Conservation (phyloP, 2,797 vertebrate species). For the Paratrypauchen microcephalus region DNA sequence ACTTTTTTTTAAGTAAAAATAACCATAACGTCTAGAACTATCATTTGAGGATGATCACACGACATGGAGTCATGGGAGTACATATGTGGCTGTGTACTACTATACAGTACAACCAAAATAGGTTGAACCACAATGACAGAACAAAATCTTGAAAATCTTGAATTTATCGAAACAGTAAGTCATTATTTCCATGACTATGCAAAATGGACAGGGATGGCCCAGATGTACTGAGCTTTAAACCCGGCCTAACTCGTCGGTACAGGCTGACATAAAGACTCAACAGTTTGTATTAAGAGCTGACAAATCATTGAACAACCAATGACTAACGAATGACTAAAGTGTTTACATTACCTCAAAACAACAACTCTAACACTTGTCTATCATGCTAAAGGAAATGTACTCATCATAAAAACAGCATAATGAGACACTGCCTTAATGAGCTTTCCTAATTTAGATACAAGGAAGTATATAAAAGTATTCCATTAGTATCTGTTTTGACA, state of each 20-base stretch:
- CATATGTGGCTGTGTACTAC: no score
- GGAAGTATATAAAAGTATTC: background rate
- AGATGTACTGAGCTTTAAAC: background rate
- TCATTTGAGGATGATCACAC: no score
- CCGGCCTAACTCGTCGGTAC: background rate
- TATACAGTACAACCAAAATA: background rate
- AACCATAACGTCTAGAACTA: no score
- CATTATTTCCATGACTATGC: background rate
- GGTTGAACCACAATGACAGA: background rate
- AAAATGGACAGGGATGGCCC: background rate
- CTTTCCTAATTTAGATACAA: background rate
- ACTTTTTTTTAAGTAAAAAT: no score
- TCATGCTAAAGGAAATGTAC: background rate
- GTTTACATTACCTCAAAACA: background rate
- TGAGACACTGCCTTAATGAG: background rate
- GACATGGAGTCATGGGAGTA: no score
- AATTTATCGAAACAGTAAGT: background rate
- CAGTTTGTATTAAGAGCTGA: background rate
- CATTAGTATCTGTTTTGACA: background rate
- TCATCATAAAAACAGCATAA: background rate
- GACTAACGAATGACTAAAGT: background rate
- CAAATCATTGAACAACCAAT: background rate
- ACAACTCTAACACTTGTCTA: background rate
- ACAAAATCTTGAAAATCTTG: background rate
- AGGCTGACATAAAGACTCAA: background rate